A percentile compares a stretch with the other conserved stretches of the same genome.
phyloP scores from a whole-genome alignment of 2,888 invertebrate genomes.

The Parnassius mnemosyne region DNA sequence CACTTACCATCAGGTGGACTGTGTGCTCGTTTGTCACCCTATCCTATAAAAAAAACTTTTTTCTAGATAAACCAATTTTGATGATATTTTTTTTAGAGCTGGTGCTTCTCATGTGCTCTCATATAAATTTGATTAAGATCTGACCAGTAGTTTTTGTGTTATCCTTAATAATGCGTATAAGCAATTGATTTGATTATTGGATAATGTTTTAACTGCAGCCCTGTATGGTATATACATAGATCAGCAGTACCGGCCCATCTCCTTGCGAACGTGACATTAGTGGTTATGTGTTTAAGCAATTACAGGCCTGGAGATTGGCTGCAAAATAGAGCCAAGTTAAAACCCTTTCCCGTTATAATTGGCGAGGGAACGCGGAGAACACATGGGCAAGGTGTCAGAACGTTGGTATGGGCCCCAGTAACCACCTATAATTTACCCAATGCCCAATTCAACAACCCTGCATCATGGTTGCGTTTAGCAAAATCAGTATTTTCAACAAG shows the following conservation, averaged over 20 bases:
- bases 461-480: slow-evolving; percentile 52
- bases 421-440: slow-evolving; percentile 62
- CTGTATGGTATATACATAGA: slow-evolving; percentile 33
- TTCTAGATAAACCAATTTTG: too few relatives aligned
- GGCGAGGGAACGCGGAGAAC: slow-evolving; percentile 42
- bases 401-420: slow-evolving; percentile 41
- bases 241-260: slow-evolving; percentile 53
- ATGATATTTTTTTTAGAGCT: too few relatives aligned
- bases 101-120: too few relatives aligned
- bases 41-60: too few relatives aligned
- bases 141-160: too few relatives aligned
- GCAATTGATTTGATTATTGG: slow-evolving; percentile 13
- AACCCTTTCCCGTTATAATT: slow-evolving; percentile 71
- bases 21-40: too few relatives aligned
- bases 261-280: slow-evolving; percentile 50
- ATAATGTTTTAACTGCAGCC: slow-evolving; percentile 12
- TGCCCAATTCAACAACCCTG: slow-evolving; percentile 50
- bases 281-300: slow-evolving; percentile 71
- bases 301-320: slow-evolving; percentile 52
- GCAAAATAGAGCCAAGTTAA: slow-evolving; percentile 43
- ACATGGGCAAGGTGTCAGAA: slow-evolving; percentile 64
- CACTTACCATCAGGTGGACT: too few relatives aligned
- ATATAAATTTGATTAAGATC: too few relatives aligned
- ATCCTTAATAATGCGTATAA: too few relatives aligned
- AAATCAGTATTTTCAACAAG: slow-evolving; percentile 47